These are phyloP conservation scores for Rhyacophila evoluta DNA, from an alignment of 2,888 invertebrate genomes.

Conservation along the genomic window DNA sequence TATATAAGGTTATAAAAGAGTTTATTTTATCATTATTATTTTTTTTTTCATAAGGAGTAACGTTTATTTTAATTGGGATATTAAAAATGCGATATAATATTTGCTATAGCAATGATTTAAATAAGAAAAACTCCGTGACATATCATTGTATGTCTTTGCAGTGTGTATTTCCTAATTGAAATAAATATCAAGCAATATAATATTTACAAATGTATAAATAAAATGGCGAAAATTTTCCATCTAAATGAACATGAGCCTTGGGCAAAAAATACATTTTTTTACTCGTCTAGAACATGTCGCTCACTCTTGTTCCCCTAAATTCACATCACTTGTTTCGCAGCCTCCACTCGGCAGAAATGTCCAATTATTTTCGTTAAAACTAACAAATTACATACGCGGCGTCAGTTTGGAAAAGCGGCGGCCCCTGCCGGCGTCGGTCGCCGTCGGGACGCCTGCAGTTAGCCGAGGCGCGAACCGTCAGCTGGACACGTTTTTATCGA, in stretches of 20 bases:
- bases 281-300: background rate
- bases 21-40: too few species aligned
- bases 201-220: background rate
- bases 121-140: too few species aligned
- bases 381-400: conserved; percentile 50
- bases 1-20: too few species aligned
- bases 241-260: background rate
- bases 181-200: too few species aligned
- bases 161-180: too few species aligned
- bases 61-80: too few species aligned
- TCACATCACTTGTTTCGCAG: conserved; percentile 7
- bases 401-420: background rate
- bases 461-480: conserved; percentile 1
- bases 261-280: background rate
- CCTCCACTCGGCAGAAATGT: conserved; percentile 34
- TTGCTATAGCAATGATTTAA: too few species aligned
- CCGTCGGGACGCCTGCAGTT: background rate
- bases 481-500: conserved; percentile 2
- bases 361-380: conserved; percentile 53
- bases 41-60: too few species aligned
- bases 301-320: background rate
- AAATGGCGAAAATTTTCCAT: background rate
- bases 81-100: too few species aligned
- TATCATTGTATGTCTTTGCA: too few species aligned
- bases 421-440: background rate